Evolutionary conservation across 1,140 invertebrate genomes (phyloP).

Genomic region (Cydia fagiglandana): DNA sequence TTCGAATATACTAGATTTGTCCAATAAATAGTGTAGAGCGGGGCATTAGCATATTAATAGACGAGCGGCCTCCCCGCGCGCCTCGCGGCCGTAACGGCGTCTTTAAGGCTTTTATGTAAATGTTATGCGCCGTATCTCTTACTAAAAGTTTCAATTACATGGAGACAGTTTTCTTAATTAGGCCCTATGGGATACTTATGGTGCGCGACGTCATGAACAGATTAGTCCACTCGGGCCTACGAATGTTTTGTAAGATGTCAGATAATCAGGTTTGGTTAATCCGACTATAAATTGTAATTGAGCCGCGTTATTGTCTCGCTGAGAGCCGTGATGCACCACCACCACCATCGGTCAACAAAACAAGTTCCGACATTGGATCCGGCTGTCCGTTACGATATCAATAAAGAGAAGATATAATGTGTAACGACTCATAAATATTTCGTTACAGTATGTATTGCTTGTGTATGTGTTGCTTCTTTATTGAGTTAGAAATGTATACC

Average conservation of each 20-base stretch:
- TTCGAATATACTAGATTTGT: slow-evolving; percentile 37
- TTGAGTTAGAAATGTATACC: too few species aligned
- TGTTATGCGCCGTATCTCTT: slow-evolving; percentile 36
- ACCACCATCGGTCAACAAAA: not conserved
- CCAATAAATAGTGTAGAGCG: slow-evolving; percentile 34
- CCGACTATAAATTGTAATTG: slow-evolving; percentile 25
- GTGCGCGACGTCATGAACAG: slow-evolving; percentile 23
- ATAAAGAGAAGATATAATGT: not conserved
- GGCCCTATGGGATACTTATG: slow-evolving; percentile 24
- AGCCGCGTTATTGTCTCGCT: slow-evolving; percentile 25
- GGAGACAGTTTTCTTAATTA: slow-evolving; percentile 36
- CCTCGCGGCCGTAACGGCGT: slow-evolving; percentile 11
- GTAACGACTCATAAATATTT: not conserved
- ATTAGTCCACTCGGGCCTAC: slow-evolving; percentile 6
- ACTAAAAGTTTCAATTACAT: slow-evolving; percentile 38
- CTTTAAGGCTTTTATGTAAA: slow-evolving; percentile 36
- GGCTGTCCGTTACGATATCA: not conserved
- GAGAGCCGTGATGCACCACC: not conserved
- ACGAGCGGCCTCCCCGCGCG: not conserved
- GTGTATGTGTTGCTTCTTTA: not conserved
- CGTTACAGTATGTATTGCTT: not conserved
- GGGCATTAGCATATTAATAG: slow-evolving; percentile 36
- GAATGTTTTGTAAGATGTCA: slow-evolving; percentile 27
- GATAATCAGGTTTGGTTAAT: slow-evolving; percentile 22
- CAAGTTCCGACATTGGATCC: not conserved